Evolutionary conservation across 2,888 invertebrate genomes (phyloP).

Genomic region (Agriopis aurantiaria): DNA sequence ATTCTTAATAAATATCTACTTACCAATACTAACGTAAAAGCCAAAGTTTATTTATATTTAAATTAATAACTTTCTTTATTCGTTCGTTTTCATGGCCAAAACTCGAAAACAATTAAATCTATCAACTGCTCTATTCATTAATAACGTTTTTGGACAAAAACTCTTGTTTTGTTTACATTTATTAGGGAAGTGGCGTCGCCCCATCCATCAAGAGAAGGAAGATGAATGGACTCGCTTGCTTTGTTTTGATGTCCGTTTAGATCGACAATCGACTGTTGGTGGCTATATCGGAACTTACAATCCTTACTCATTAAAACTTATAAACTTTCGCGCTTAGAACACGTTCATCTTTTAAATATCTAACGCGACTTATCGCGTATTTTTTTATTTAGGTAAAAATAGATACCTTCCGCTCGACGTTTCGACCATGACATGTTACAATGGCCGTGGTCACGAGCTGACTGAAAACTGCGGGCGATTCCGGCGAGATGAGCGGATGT

Average conservation of each 20-base stretch:
- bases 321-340: too few species aligned
- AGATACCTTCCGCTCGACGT: too few species aligned
- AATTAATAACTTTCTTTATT: not conserved
- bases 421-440: too few species aligned
- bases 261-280: slow-evolving; percentile 42
- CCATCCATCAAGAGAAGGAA: slow-evolving; percentile 79
- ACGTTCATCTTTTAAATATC: too few species aligned
- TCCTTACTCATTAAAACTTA: too few species aligned
- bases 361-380: too few species aligned
- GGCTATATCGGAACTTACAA: not conserved
- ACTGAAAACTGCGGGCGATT: too few species aligned
- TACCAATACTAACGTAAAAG: too few species aligned
- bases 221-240: slow-evolving; percentile 71
- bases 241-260: slow-evolving; percentile 63
- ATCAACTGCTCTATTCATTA: slow-evolving; percentile 75
- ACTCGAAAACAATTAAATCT: slow-evolving; percentile 76
- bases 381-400: too few species aligned
- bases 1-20: too few species aligned
- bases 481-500: too few species aligned
- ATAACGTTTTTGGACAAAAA: slow-evolving; percentile 73
- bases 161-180: slow-evolving; percentile 82
- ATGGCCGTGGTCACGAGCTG: too few species aligned
- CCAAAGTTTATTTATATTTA: not conserved
- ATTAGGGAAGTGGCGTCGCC: slow-evolving; percentile 77
- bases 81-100: not conserved